A percentile compares a stretch with the other conserved stretches of the same genome.
Conservation (phyloP, 2,113 vertebrate species). For the Tapirus terrestris region DNA sequence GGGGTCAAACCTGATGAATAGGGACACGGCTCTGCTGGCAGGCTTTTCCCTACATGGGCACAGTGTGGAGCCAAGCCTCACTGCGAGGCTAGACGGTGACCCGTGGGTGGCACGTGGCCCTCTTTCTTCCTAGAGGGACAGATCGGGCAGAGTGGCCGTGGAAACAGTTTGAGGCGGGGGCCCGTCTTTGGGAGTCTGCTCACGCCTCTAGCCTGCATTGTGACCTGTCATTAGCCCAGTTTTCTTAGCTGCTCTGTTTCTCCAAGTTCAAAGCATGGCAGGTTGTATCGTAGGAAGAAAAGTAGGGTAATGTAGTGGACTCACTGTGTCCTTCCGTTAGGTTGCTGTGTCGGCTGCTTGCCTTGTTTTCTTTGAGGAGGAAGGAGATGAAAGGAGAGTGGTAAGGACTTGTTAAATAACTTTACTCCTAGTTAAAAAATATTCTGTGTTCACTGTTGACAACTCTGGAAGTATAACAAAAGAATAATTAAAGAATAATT, state of each 20-base stretch:
- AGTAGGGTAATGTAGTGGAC: not conserved
- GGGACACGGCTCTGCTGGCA: not conserved
- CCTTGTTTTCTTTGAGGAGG: not conserved
- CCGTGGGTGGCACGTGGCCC: conserved; percentile 1
- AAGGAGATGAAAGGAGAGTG: not conserved
- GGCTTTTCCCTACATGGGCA: not conserved
- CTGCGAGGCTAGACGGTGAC: not conserved
- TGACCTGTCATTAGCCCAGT: not conserved
- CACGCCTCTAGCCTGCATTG: too few species aligned
- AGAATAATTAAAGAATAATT: not conserved
- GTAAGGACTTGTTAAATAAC: not conserved
- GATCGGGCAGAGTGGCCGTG: not conserved
- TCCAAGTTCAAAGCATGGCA: not conserved
- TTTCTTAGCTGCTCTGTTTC: not conserved
- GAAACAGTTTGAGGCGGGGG: rapidly evolving
- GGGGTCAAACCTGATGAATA: conserved; percentile 63
- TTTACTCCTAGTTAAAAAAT: conserved; percentile 3
- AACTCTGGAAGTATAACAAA: not conserved
- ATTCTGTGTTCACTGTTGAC: not conserved
- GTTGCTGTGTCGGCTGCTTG: rapidly evolving
- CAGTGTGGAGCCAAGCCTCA: not conserved
- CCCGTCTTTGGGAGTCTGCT: not conserved
- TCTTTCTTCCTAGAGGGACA: not conserved
- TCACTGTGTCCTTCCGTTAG: not conserved
- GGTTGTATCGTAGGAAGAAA: not conserved